Base-by-base conservation (phyloP, 2,797 vertebrate species). In the Gila robusta region DNA sequence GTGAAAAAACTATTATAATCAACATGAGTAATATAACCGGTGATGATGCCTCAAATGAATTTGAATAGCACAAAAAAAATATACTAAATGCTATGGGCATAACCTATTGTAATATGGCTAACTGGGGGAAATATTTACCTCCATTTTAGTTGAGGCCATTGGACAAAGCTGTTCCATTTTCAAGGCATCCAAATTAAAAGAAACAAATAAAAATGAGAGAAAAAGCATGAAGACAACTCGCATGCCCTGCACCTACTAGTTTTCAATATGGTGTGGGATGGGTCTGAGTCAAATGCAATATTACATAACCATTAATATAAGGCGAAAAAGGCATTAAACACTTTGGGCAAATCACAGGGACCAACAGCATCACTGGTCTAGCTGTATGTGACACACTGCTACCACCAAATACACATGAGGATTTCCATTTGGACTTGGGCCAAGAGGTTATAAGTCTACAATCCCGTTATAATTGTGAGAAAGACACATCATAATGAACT, bases 361-460 rank as follows among this genome's bases (percentile, higher is more conserved):
- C 69, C 59, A 88, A 83, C 35, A 73, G 26, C 62, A 87, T 28
- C 79, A 35, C n/a, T 77, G 19, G 49, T n/a, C n/a, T 37, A 41
- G 56, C 49, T 79, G 77, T 70, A 69, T 26, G 35, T 62, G 82
- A 73, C 80, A 87, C 41, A 44, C 17, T 26, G 56, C 35, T 59
- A 41, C 32, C 71, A 66, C 83, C 19, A 44, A 28, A 71, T 23
- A 52, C 73, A 71, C 66, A 52, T 73, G 66, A 81, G 77, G 80
- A 56, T 78, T 81, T 84, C 83, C 32, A 73, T 87, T 66, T 90
- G 86, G 72, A 82, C 2, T 14, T 72, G 71, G 49, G 81, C 77
- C 86, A 84, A 59, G 54, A 76, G 41, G 69, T 83, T 87, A 81
- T 26, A 81, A 79, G 56, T 81, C 64, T 84, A 82, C 28, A 87